These are phyloP conservation scores for Xerus inauris DNA, from an alignment of 2,113 vertebrate species.

Conservation along the genomic window DNA sequence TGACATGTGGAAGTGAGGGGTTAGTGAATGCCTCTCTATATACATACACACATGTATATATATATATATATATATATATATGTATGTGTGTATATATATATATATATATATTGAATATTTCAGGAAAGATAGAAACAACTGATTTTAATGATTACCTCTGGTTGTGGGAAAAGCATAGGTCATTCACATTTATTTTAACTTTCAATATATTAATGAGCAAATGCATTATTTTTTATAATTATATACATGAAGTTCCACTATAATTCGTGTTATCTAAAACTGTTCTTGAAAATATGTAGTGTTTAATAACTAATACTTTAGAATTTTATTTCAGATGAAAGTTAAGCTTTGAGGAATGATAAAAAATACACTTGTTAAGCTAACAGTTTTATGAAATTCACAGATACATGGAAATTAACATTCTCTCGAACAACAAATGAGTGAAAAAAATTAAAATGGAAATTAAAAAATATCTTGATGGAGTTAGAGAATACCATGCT, in stretches of 20 bases:
- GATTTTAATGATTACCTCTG: slow-evolving; percentile 7
- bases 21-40: neutral
- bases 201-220: neutral
- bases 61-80: too few species aligned
- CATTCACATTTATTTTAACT: neutral
- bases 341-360: neutral
- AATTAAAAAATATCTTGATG: neutral
- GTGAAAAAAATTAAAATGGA: neutral
- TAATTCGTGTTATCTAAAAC: neutral
- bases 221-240: neutral
- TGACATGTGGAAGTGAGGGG: neutral
- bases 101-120: neutral
- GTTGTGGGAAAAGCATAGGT: neutral
- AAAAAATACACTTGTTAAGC: neutral
- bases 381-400: neutral
- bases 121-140: neutral
- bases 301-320: neutral
- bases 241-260: neutral
- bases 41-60: too few species aligned
- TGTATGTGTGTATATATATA: too few species aligned
- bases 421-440: neutral
- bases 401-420: neutral
- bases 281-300: neutral
- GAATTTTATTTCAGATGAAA: slow-evolving; percentile 1
- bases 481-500: too few species aligned